Conservation (phyloP, 1,140 invertebrate species). For the Vanessa atalanta region DNA sequence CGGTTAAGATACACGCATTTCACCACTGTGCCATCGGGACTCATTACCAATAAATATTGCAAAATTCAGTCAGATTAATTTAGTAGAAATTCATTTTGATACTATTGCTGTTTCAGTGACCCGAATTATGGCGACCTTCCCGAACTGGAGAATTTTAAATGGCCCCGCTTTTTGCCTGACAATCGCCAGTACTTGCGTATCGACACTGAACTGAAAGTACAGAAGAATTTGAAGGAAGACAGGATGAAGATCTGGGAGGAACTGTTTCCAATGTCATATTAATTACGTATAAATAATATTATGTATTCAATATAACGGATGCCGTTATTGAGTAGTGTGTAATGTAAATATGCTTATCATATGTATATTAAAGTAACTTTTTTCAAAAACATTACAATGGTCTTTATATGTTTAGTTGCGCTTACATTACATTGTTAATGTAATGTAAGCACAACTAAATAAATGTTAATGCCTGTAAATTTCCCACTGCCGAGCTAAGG, state of each 20-base stretch:
- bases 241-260: constrained; percentile 54
- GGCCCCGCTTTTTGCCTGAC: constrained; percentile 50
- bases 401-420: too few species aligned
- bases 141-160: constrained; percentile 39
- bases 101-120: constrained; percentile 41
- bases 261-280: constrained; percentile 54
- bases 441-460: too few species aligned
- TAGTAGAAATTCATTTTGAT: background rate
- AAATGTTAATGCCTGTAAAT: too few species aligned
- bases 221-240: constrained; percentile 52
- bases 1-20: too few species aligned
- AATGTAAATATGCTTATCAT: too few species aligned
- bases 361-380: too few species aligned
- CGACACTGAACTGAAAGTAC: constrained; percentile 41
- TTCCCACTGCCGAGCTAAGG: too few species aligned
- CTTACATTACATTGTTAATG: too few species aligned
- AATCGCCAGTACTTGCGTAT: constrained; percentile 50
- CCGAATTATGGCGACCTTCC: constrained; percentile 47
- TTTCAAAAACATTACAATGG: too few species aligned
- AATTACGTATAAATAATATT: constrained; percentile 6
- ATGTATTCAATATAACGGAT: background rate
- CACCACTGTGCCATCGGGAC: background rate
- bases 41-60: background rate
- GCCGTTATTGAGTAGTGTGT: too few species aligned
- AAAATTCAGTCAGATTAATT: too few species aligned